A percentile compares a stretch with the other conserved stretches of the same genome.
phyloP scores from a whole-genome alignment of 2,888 invertebrate species.

The Yponomeuta malinellus region DNA sequence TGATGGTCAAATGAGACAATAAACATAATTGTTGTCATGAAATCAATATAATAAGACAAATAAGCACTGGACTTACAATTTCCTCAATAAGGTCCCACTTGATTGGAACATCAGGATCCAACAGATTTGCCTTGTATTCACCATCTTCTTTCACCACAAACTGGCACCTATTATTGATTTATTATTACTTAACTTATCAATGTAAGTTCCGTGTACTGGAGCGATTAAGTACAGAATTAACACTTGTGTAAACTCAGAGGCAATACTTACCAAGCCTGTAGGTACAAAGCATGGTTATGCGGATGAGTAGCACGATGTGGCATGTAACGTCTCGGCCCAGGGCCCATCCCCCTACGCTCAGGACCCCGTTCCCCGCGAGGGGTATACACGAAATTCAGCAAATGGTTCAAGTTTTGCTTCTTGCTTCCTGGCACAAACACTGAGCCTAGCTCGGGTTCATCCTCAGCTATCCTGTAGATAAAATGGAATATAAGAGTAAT shows the following conservation, averaged over 20 bases:
- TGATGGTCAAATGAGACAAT: background rate
- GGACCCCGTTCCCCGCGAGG: constrained; percentile 66
- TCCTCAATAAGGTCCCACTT: constrained; percentile 96
- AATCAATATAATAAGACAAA: no score
- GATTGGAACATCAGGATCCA: constrained; percentile 91
- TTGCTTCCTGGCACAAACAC: constrained; percentile 89
- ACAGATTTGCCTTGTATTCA: constrained; percentile 85
- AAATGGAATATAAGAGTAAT: background rate
- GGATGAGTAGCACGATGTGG: constrained; percentile 71
- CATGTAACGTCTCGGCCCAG: constrained; percentile 38
- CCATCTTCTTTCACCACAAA: constrained; percentile 91
- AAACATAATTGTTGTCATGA: no score
- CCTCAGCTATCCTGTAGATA: constrained; percentile 65
- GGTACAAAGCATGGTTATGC: constrained; percentile 94
- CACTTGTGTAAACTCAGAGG: no score
- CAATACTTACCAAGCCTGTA: constrained; percentile 90
- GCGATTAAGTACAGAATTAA: no score
- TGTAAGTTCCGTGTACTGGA: background rate
- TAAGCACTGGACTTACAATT: constrained; percentile 79
- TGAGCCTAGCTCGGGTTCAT: constrained; percentile 86
- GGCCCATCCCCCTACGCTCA: constrained; percentile 45
- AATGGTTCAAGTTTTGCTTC: constrained; percentile 94
- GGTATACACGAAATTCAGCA: constrained; percentile 93
- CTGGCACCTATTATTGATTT: constrained; percentile 83
- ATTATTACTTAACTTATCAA: background rate